A percentile compares a stretch with the other conserved stretches of the same genome.
Conservation (phyloP, 1,140 invertebrate genomes). For the Aleiodes sp. region DNA sequence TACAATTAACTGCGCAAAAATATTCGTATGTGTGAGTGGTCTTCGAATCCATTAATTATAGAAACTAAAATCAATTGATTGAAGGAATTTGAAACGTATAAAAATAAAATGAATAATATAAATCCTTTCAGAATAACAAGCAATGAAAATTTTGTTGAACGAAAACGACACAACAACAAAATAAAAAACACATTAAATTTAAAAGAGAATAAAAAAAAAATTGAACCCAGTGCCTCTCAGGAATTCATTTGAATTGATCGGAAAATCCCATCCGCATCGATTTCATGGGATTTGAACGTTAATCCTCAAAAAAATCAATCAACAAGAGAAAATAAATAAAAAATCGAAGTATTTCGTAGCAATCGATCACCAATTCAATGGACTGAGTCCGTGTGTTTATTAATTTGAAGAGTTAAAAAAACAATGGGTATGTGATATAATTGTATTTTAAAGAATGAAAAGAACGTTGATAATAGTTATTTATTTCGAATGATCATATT, state of each 20-base stretch:
- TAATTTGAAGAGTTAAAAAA: background rate
- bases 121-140: background rate
- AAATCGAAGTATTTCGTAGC: background rate
- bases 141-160: background rate
- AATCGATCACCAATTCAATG: background rate
- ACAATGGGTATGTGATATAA: slow-evolving; percentile 6
- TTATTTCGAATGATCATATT: background rate
- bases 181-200: no score
- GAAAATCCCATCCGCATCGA: background rate
- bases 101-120: no score
- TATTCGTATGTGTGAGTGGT: no score
- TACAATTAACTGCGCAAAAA: no score
- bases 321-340: background rate
- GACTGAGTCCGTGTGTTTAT: background rate
- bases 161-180: no score
- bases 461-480: background rate
- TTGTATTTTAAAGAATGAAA: slow-evolving; percentile 8
- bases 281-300: background rate
- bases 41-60: no score
- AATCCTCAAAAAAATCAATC: background rate
- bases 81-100: no score
- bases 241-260: slow-evolving; percentile 27
- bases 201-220: slow-evolving; percentile 1
- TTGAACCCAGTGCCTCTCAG: slow-evolving; percentile 31
- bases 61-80: no score